Percentiles rank a stretch among this genome's conserved stretches.
These are phyloP conservation scores for Regulus satrapa DNA, from an alignment of 2,113 vertebrate genomes.

Conservation along the genomic window DNA sequence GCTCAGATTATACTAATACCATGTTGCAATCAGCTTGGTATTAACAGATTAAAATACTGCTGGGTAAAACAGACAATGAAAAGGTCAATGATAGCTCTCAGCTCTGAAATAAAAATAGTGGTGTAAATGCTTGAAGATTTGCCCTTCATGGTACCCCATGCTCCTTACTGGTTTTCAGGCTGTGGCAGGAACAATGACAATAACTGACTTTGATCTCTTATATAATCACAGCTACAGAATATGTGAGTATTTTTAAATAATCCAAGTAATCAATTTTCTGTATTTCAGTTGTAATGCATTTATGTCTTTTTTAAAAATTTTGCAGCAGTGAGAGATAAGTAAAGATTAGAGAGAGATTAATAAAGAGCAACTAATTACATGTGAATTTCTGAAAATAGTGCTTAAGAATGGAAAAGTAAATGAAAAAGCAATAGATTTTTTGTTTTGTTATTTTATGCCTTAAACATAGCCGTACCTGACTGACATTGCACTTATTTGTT, in stretches of 20 bases:
- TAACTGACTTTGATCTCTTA: neutral
- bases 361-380: neutral
- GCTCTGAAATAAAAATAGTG: neutral
- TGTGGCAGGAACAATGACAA: neutral
- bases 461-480: neutral
- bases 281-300: neutral
- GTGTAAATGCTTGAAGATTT: neutral
- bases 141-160: neutral
- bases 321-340: neutral
- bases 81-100: neutral
- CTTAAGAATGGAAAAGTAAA: neutral
- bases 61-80: neutral
- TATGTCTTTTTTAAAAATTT: neutral
- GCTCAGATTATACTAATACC: neutral
- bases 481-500: neutral
- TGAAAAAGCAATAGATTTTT: neutral
- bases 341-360: neutral
- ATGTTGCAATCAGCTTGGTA: neutral
- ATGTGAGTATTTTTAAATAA: neutral
- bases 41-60: neutral
- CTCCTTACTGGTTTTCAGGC: neutral
- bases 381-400: neutral
- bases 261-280: neutral
- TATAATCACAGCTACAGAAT: neutral
- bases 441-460: neutral